Evolutionary conservation across 1,140 invertebrate genomes (phyloP), one percentile per base, ranked within the genome.

Genomic region (Atta colombica): DNA sequence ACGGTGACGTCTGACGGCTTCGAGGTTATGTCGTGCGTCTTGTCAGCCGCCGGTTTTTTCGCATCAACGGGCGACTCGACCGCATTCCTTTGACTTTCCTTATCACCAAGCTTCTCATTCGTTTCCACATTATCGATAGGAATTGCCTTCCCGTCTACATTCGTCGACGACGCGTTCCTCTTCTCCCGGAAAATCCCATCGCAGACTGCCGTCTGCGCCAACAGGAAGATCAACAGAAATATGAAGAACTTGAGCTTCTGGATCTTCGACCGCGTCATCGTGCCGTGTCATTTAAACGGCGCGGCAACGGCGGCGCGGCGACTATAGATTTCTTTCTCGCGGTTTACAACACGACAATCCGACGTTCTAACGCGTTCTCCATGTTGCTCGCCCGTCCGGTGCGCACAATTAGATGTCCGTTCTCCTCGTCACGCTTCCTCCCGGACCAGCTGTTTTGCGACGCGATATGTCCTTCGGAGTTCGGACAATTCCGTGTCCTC

Each of bases 221-320:
- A 39, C 21, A 93, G 63, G 74, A 93, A 91, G 60, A 93, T 92
- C 71, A 91, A 89, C 61, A 93, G 87, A 77, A 94, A 92, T 63
- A 92, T n/a, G 68, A 92, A 90, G 77, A 92, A 90, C 35, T 93
- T 89, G 71, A 92, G 92, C 53, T 87, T 93, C 69, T 90, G 92
- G 66, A 92, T 94, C 89, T 90, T 93, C 31, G 86, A 91, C 58
- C 78, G 91, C 78, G 87, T 94, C 93, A 94, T 94, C 82, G 60
- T 88, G 49, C 12, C 39, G 51, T 82, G 87, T 89, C 93, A 93
- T 93, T 87, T 89, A 90, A 78, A 68, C 60, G 86, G 58, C 61
- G 61, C 21, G 35, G 45, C 39, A 53, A 69, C 66, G 77, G 68
- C 65, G 31, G 55, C n/a, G 74, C 45, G 78, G 71, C 61, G 77